phyloP scores from a whole-genome alignment of 2,797 vertebrate genomes.

The Limosa lapponica region DNA sequence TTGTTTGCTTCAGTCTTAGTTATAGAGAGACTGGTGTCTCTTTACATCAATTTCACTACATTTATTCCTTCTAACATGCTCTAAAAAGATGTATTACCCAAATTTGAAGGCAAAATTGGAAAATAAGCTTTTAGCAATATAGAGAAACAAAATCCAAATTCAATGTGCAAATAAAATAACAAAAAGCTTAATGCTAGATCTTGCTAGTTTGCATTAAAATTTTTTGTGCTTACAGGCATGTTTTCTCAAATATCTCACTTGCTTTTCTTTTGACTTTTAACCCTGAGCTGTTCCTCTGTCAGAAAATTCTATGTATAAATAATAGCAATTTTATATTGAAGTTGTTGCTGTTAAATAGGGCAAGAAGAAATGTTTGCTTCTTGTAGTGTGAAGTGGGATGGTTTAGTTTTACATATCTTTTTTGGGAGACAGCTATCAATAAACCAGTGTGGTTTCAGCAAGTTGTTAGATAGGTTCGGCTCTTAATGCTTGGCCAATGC shows the following conservation, averaged over 20 bases:
- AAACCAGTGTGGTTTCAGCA: neutral
- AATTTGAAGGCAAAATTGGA: neutral
- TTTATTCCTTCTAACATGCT: neutral
- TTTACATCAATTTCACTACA: neutral
- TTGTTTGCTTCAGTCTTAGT: neutral
- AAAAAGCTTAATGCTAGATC: neutral
- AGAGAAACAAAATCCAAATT: neutral
- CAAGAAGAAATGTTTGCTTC: neutral
- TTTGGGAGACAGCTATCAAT: neutral
- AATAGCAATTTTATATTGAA: neutral
- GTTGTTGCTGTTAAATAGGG: neutral
- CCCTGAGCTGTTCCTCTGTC: neutral
- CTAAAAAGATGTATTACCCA: neutral
- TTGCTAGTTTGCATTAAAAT: neutral
- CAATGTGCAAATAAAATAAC: neutral
- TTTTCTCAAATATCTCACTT: neutral
- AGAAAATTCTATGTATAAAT: neutral
- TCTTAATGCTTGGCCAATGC: accelerated
- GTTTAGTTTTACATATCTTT: neutral
- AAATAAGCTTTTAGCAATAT: neutral
- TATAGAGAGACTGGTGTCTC: neutral
- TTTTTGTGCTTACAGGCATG: neutral
- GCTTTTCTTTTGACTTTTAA: neutral
- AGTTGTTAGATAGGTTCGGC: neutral
- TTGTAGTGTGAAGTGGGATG: neutral